phyloP scores from a whole-genome alignment of 2,888 invertebrate species.

The Emmelina monodactyla region DNA sequence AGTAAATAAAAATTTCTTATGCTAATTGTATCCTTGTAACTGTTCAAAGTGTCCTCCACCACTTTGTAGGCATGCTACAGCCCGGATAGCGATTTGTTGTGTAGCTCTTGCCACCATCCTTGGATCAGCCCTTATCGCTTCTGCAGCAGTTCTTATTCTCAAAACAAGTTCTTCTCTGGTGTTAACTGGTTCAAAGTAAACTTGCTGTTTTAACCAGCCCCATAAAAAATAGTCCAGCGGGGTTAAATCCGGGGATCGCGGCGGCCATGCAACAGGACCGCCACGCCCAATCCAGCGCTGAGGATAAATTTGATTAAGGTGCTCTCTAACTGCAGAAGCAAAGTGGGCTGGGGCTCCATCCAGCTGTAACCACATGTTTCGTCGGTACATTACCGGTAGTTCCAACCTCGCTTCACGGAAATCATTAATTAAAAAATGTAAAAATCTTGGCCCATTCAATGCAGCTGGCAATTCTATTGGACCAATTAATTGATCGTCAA shows the following conservation, averaged over 20 bases:
- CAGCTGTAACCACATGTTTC: slow-evolving; percentile 3
- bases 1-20: too few species aligned
- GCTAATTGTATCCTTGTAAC: too few species aligned
- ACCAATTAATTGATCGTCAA: background rate
- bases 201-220: slow-evolving; percentile 10
- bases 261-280: slow-evolving; percentile 10
- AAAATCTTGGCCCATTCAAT: background rate
- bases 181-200: slow-evolving; percentile 5
- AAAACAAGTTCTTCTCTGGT: slow-evolving; percentile 9
- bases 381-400: background rate
- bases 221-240: slow-evolving; percentile 12
- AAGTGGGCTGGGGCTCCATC: slow-evolving; percentile 12
- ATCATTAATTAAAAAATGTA: background rate
- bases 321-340: slow-evolving; percentile 4
- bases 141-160: slow-evolving; percentile 3
- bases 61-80: background rate
- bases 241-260: slow-evolving; percentile 12
- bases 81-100: background rate
- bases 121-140: background rate
- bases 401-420: background rate
- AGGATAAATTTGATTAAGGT: slow-evolving; percentile 5
- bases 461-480: too few species aligned
- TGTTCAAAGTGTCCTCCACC: background rate
- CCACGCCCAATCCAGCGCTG: slow-evolving; percentile 11
- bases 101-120: background rate